Percentiles rank a stretch among this genome's conserved stretches.
These are phyloP conservation scores for Diadegma fenestrale DNA, from an alignment of 2,888 invertebrate species.

Conservation along the genomic window DNA sequence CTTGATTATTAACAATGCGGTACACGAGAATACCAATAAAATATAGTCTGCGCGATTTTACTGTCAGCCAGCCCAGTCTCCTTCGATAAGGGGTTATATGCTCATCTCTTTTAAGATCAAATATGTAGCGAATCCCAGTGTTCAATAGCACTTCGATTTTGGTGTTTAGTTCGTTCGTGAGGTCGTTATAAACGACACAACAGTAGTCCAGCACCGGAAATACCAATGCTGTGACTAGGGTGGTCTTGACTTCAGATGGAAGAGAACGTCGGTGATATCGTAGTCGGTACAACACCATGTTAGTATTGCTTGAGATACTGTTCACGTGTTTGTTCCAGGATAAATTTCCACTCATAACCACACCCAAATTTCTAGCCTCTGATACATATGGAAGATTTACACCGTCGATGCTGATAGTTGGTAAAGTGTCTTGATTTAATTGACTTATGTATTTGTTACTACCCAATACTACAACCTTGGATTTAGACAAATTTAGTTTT, in stretches of 20 bases:
- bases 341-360: not conserved
- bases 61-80: not conserved
- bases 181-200: conserved; percentile 40
- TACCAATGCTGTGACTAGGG: conserved; percentile 20
- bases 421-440: not conserved
- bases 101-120: conserved; percentile 14
- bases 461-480: conserved; percentile 20
- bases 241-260: not conserved
- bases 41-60: not conserved
- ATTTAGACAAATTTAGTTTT: not conserved
- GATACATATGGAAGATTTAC: not conserved
- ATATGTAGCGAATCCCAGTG: conserved; percentile 20
- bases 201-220: conserved; percentile 41
- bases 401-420: not conserved
- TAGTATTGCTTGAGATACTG: not conserved
- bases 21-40: not conserved
- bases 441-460: not conserved
- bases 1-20: not conserved
- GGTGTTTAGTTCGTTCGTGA: conserved; percentile 18
- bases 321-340: conserved; percentile 26
- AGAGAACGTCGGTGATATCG: conserved; percentile 1
- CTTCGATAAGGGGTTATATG: conserved; percentile 33
- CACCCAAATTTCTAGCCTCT: conserved; percentile 19
- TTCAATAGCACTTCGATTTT: conserved; percentile 23
- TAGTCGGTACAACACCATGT: conserved; percentile 12